Evolutionary conservation across 1,140 invertebrate genomes (phyloP), one percentile per base, ranked within the genome.

Genomic region (Psilanteris sp.): DNA sequence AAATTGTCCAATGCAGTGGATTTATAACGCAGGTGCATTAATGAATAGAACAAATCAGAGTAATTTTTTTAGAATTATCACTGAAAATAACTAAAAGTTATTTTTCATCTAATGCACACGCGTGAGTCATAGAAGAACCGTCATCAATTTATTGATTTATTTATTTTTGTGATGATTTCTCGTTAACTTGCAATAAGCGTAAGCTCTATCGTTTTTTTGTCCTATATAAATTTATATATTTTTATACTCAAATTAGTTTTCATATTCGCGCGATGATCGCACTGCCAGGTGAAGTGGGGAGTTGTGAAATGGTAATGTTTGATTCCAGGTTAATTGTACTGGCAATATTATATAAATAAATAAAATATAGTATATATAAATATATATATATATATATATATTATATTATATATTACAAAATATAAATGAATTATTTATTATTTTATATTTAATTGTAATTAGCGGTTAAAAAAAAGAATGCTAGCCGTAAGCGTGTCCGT

Each of bases 221-320:
- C 54, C 75, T 82, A 77, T 34, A 75, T 78, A 78, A 83, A 82
- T 81, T 81, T 82, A 82, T 81, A 78, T 81, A 81, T 81, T 78
- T 82, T 74, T 81, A 77, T 81, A 82, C 43, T 61, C 70, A 77
- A 55, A 81, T 75, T 81, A 80, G 62, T 68, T 73, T 73, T 78
- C 48, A 71, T 78, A 77, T 75, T 61, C 55, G n/a, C n/a, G n/a
- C n/a, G n/a, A n/a, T n/a, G n/a, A n/a, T n/a, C n/a, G n/a, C n/a
- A 81, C 78, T 77, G 78, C 75, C 71, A 73, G 62, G 9, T 8
- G 6, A 59, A 66, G 50, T 32, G 18, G 13, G 16, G 24, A 27
- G 10, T 34, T 46, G 29, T 46, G 16, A 34, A 32, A 29, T n/a
- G 13, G 26, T 62, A 74, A 59, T 61, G 55, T 72, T 82, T 75